Conservation (phyloP, 2,888 invertebrate genomes). For the Microdon myrmicae region DNA sequence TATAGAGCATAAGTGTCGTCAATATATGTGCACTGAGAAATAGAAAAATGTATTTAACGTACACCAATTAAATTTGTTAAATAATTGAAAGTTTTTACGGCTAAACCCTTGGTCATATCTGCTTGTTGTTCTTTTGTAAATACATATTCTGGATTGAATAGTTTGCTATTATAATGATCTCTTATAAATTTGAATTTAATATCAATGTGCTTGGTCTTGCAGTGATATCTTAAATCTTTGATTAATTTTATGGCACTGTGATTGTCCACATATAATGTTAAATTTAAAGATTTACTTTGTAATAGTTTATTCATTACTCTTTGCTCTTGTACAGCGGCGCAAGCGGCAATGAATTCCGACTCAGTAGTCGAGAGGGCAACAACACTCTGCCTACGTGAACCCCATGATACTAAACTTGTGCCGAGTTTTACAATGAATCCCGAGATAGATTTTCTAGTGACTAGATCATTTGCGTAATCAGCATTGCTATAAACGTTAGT, state of each 20-base stretch:
- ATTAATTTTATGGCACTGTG: slow-evolving; percentile 27
- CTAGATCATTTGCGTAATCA: slow-evolving; percentile 42
- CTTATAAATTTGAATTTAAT: slow-evolving; percentile 25
- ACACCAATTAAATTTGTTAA: too few species aligned
- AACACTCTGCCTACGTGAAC: slow-evolving; percentile 25
- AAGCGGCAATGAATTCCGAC: slow-evolving; percentile 31
- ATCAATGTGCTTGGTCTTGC: slow-evolving; percentile 37
- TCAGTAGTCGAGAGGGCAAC: slow-evolving; percentile 29
- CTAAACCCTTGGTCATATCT: too few species aligned
- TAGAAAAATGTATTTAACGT: too few species aligned
- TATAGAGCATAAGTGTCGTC: too few species aligned
- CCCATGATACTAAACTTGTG: slow-evolving; percentile 17
- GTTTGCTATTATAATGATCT: too few species aligned
- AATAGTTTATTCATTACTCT: slow-evolving; percentile 15
- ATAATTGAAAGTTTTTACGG: too few species aligned
- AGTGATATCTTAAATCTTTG: slow-evolving; percentile 34
- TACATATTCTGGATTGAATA: too few species aligned
- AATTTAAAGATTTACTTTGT: slow-evolving; percentile 16
- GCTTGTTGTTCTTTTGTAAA: too few species aligned
- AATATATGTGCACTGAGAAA: too few species aligned
- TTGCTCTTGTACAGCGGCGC: slow-evolving; percentile 23
- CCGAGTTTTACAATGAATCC: slow-evolving; percentile 24
- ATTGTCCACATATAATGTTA: slow-evolving; percentile 26
- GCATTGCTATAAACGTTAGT: slow-evolving; percentile 32
- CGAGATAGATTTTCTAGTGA: slow-evolving; percentile 36